Conservation (phyloP, 2,113 vertebrate genomes). For the Thamnophis sirtalis region DNA sequence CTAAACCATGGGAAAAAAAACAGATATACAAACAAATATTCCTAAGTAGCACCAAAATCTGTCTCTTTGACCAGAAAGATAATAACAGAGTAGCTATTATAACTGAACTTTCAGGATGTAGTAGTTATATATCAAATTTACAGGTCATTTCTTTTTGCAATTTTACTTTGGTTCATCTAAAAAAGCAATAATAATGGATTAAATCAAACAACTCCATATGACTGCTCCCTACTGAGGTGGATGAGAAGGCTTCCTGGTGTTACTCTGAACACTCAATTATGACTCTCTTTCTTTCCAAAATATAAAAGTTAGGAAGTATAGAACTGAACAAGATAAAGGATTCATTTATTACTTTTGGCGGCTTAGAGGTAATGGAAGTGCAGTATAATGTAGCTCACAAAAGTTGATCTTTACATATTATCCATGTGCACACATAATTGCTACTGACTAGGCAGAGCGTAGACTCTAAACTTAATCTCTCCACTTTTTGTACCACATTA, state of each 20-base stretch:
- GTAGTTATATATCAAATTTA: neutral
- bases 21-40: neutral
- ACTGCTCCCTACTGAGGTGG: neutral
- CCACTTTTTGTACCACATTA: neutral
- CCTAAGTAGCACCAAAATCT: neutral
- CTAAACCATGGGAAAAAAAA: neutral
- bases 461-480: neutral
- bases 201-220: neutral
- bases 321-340: neutral
- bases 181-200: neutral
- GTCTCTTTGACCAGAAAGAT: neutral
- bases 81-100: neutral
- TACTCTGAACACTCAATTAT: neutral
- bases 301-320: neutral
- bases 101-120: neutral
- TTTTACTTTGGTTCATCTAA: neutral
- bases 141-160: neutral
- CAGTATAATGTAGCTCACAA: neutral
- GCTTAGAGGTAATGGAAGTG: neutral
- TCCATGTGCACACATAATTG: neutral
- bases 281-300: neutral
- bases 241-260: neutral
- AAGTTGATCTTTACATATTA: neutral
- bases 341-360: neutral
- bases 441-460: neutral